phyloP scores from a whole-genome alignment of 1,140 invertebrate genomes.

The Stratiolaelaps scimitus region DNA sequence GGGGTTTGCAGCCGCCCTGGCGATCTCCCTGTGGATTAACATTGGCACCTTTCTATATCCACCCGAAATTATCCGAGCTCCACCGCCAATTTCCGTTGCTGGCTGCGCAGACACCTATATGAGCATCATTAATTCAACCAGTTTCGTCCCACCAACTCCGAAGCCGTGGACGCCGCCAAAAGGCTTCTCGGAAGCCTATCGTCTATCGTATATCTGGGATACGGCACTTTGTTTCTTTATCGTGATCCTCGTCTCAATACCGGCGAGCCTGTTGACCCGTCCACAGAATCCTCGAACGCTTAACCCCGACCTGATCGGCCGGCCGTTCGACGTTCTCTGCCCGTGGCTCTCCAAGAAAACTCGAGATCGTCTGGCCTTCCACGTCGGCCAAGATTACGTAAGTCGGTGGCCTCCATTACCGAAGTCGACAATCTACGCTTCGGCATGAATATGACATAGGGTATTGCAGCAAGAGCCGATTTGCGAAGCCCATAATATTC shows the following conservation, averaged over 20 bases:
- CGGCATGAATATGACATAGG: too few relatives aligned
- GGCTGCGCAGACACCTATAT: conserved; percentile 3
- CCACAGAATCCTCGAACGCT: neutral
- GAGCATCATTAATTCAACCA: neutral
- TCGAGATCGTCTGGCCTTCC: neutral
- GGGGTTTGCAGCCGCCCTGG: neutral
- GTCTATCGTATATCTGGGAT: neutral
- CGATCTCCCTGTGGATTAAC: neutral
- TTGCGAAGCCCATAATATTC: too few relatives aligned
- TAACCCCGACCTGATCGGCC: neutral
- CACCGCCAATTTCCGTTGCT: conserved; percentile 7
- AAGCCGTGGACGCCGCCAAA: neutral
- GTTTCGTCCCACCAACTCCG: neutral
- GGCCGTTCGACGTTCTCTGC: conserved; percentile 7
- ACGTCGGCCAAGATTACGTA: conserved; percentile 1
- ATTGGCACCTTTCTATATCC: neutral
- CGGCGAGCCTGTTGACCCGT: neutral
- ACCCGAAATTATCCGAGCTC: neutral
- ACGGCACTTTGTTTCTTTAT: neutral
- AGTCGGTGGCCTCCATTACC: too few relatives aligned
- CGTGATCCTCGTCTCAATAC: neutral
- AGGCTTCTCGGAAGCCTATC: neutral
- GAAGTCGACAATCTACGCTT: too few relatives aligned
- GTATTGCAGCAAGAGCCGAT: too few relatives aligned
- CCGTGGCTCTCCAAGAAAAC: neutral